Conservation (phyloP, 2,797 vertebrate genomes). For the Enteromius argenteus region DNA sequence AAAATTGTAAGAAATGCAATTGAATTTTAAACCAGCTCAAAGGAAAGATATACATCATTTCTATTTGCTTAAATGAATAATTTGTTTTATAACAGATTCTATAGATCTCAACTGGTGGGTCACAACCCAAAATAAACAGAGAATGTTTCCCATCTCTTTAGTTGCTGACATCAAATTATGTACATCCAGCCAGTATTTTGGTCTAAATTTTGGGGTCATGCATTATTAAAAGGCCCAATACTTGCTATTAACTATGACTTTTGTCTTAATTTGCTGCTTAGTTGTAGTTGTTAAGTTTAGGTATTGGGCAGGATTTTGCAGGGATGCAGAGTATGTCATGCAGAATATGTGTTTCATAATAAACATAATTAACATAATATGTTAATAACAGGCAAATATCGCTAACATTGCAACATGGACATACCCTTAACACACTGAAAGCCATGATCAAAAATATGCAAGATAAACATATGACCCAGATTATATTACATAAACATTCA, state of each 20-base stretch:
- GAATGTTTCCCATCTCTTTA: background rate
- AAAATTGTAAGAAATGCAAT: slow-evolving; percentile 3
- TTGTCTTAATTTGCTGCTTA: no score
- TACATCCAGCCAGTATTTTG: background rate
- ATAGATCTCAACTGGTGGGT: background rate
- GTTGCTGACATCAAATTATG: background rate
- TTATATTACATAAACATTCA: background rate
- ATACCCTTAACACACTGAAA: background rate
- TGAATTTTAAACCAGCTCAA: background rate
- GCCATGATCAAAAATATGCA: background rate
- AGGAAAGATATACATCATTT: no score
- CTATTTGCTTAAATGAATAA: background rate
- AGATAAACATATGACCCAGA: background rate
- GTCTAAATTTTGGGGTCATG: background rate
- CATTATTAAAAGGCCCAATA: no score
- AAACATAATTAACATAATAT: no score
- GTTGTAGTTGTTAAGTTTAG: no score
- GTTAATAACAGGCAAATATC: no score
- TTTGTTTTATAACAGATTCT: background rate
- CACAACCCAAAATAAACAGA: background rate
- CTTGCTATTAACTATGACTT: no score
- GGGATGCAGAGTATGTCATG: no score
- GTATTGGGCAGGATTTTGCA: no score
- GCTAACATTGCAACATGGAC: background rate
- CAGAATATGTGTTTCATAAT: no score